Conservation (phyloP, 2,797 vertebrate genomes). For the Ceyx erithaca region DNA sequence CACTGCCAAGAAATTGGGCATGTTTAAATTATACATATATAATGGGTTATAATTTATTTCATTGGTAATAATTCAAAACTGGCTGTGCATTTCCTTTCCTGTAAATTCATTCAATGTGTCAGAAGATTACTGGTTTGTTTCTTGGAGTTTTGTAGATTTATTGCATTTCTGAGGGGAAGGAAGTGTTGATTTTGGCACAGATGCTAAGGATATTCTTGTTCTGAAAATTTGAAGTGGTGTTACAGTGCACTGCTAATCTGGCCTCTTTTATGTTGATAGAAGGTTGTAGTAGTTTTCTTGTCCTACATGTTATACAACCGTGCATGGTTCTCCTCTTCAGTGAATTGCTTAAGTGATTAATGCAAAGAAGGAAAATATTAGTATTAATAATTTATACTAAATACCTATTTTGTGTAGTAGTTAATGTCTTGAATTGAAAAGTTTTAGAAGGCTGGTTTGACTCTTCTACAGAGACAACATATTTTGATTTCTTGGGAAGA, state of each 20-base stretch:
- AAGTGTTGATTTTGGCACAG: conserved; percentile 61
- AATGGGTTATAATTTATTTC: conserved; percentile 52
- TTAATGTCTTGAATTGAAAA: background rate
- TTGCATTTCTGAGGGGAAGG: conserved; percentile 28
- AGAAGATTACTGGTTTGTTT: conserved; percentile 40
- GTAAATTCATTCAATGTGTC: conserved; percentile 52
- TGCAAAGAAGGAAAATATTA: background rate
- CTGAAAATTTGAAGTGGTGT: conserved; percentile 25
- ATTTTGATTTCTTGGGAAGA: background rate
- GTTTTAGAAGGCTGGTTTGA: background rate
- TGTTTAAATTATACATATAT: conserved; percentile 38
- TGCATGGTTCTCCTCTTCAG: background rate
- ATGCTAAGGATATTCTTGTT: conserved; percentile 39
- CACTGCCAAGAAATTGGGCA: conserved; percentile 20
- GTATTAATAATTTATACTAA: background rate
- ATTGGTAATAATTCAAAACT: conserved; percentile 46
- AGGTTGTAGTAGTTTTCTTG: conserved; percentile 14
- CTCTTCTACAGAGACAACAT: background rate
- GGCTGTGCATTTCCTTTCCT: conserved; percentile 27
- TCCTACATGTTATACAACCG: background rate
- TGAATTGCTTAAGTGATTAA: background rate
- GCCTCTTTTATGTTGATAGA: conserved; percentile 1
- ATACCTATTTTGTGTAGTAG: background rate
- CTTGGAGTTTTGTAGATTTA: conserved; percentile 51
- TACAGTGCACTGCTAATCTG: conserved; percentile 10